These are phyloP conservation scores for Pitangus sulphuratus DNA, from an alignment of 2,797 vertebrate genomes.

Conservation along the genomic window DNA sequence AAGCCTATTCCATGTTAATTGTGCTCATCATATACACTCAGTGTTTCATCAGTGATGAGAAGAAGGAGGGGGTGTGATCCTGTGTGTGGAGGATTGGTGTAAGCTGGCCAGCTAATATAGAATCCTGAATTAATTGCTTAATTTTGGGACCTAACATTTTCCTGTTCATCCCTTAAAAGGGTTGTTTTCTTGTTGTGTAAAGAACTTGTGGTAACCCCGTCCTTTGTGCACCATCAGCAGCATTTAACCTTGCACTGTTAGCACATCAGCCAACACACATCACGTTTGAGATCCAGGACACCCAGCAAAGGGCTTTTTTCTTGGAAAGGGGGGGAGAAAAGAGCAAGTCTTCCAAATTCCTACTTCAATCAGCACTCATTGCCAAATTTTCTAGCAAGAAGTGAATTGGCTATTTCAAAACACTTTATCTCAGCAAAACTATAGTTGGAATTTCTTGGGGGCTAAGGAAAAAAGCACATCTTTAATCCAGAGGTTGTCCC, in stretches of 20 bases:
- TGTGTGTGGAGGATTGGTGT: background rate
- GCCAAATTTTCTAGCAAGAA: slow-evolving; percentile 35
- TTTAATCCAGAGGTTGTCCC: slow-evolving; percentile 49
- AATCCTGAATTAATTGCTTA: background rate
- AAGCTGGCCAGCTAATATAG: background rate
- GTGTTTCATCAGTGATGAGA: background rate
- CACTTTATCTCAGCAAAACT: slow-evolving; percentile 55
- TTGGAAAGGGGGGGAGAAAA: background rate
- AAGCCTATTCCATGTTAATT: slow-evolving; percentile 1
- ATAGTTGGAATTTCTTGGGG: slow-evolving; percentile 48
- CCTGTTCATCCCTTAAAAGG: background rate
- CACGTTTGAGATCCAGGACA: slow-evolving; percentile 3
- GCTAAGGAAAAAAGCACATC: slow-evolving; percentile 30
- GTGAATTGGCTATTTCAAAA: slow-evolving; percentile 46
- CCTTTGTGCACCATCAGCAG: slow-evolving; percentile 20
- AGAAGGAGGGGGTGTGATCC: background rate
- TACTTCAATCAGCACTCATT: slow-evolving; percentile 35
- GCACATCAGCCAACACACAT: background rate
- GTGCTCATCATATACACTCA: background rate
- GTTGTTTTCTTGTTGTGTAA: background rate
- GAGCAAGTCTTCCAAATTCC: slow-evolving; percentile 18
- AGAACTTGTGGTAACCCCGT: background rate
- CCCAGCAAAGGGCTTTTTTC: background rate
- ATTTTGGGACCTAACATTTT: background rate
- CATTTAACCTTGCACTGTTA: background rate